These are phyloP conservation scores for Notiomystis cincta DNA, from an alignment of 2,113 vertebrate genomes.

Conservation along the genomic window DNA sequence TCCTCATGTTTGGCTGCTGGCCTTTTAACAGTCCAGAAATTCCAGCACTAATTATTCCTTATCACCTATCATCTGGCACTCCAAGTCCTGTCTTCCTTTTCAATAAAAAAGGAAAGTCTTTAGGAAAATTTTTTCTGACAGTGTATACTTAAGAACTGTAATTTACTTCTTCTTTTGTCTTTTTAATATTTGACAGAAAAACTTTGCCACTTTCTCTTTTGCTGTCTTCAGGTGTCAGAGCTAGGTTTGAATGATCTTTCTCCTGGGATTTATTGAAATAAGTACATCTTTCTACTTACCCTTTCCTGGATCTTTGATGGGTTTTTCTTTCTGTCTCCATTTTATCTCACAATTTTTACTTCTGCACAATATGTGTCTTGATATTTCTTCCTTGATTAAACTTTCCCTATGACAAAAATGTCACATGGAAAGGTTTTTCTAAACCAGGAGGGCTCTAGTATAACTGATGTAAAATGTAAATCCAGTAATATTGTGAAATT, in stretches of 20 bases:
- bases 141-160: background rate
- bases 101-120: background rate
- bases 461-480: background rate
- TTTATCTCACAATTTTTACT: background rate
- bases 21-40: background rate
- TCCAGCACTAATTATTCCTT: background rate
- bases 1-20: background rate
- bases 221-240: background rate
- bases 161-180: constrained; percentile 7
- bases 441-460: background rate
- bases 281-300: background rate
- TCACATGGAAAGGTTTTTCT: background rate
- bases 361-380: background rate
- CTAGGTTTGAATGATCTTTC: background rate
- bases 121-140: background rate
- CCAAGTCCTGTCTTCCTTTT: background rate
- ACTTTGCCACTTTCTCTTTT: constrained; percentile 14
- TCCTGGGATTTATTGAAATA: constrained; percentile 19
- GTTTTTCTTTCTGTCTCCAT: background rate
- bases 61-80: background rate
- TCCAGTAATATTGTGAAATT: background rate
- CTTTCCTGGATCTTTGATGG: background rate
- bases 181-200: constrained; percentile 29
- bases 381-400: background rate
- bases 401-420: background rate